Conservation (phyloP, 2,888 invertebrate species). For the Ceraclea dissimilis region DNA sequence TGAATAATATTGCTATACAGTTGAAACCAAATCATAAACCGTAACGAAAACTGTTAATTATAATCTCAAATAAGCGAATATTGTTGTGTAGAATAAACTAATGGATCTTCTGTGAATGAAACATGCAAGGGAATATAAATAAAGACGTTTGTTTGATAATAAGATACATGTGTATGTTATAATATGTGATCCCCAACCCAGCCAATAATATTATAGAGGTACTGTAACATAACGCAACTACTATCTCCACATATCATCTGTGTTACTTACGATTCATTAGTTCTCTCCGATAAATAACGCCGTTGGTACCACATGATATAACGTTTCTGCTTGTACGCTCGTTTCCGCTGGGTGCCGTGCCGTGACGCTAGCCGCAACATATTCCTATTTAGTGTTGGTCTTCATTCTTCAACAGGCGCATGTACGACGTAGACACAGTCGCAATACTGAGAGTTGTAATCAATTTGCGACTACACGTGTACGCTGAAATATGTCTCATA, state of each 20-base stretch:
- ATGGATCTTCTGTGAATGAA: no score
- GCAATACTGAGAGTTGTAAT: neutral
- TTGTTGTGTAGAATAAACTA: no score
- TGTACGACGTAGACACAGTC: neutral
- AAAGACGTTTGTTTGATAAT: neutral
- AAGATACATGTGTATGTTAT: no score
- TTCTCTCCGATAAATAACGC: constrained; percentile 11
- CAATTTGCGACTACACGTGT: neutral
- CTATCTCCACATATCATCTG: constrained; percentile 24
- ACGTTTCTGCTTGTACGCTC: constrained; percentile 16
- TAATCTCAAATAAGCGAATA: no score
- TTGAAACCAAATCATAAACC: no score
- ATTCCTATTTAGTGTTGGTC: neutral
- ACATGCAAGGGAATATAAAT: neutral
- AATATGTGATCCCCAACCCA: no score
- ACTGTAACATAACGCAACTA: constrained; percentile 23
- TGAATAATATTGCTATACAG: no score
- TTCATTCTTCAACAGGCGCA: neutral
- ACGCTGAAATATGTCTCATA: constrained; percentile 1
- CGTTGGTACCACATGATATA: constrained; percentile 11
- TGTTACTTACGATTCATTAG: constrained; percentile 25
- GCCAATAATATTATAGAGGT: no score
- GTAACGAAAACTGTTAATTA: no score
- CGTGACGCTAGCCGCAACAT: constrained; percentile 1
- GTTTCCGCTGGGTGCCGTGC: constrained; percentile 9